These are phyloP conservation scores for Columba guinea DNA, from an alignment of 2,797 vertebrate species.

Conservation along the genomic window DNA sequence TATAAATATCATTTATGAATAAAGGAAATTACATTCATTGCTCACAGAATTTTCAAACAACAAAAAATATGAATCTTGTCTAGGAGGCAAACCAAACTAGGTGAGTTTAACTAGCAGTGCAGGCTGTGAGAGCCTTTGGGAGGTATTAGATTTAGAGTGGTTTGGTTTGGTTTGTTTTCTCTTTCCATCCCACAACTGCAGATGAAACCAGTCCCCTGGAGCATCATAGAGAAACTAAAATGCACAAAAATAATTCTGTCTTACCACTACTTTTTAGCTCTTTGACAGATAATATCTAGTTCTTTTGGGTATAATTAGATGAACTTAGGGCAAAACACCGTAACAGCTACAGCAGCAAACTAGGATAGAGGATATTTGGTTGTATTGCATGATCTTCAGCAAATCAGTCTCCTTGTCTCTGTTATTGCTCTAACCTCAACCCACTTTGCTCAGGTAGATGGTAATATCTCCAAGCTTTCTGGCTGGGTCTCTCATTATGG, in stretches of 20 bases:
- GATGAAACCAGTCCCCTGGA: background rate
- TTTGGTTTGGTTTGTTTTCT: background rate
- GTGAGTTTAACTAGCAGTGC: background rate
- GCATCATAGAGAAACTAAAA: background rate
- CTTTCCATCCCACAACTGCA: background rate
- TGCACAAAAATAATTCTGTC: background rate
- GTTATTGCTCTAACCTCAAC: background rate
- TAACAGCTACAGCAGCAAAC: background rate
- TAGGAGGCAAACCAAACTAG: background rate
- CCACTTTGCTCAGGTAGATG: background rate
- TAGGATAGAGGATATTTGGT: background rate
- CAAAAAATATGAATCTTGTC: background rate
- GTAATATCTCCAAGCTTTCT: background rate
- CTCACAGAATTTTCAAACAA: background rate
- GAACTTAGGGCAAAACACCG: background rate
- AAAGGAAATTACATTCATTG: background rate
- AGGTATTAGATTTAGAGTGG: background rate
- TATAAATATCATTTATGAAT: background rate
- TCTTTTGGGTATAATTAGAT: background rate
- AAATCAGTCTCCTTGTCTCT: background rate
- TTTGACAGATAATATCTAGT: background rate
- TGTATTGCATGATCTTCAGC: background rate
- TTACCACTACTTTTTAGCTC: background rate
- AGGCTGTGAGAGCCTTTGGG: background rate
- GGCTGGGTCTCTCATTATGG: background rate